phyloP scores from a whole-genome alignment of 1,140 invertebrate species.

The Caenorhabditis latens region DNA sequence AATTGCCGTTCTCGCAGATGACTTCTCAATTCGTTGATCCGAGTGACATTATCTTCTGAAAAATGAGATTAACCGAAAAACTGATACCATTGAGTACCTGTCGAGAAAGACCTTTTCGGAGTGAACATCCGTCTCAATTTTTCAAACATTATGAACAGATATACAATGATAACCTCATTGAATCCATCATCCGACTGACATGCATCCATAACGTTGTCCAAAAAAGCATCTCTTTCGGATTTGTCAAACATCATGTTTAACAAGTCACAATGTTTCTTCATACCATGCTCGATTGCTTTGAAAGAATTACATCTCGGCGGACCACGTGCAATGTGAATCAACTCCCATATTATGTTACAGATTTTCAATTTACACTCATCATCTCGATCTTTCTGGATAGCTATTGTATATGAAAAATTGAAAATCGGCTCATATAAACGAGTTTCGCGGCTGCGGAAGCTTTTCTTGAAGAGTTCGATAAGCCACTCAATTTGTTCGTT shows the following conservation, averaged over 20 bases:
- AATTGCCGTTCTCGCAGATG: background rate
- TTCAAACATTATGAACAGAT: constrained; percentile 10
- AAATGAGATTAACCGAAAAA: too few relatives aligned
- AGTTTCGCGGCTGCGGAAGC: constrained; percentile 30
- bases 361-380: constrained; percentile 39
- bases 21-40: constrained; percentile 12
- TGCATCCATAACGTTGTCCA: background rate
- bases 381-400: constrained; percentile 7
- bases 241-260: constrained; percentile 35
- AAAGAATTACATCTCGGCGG: constrained; percentile 26
- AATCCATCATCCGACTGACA: background rate
- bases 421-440: constrained; percentile 32
- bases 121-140: constrained; percentile 10
- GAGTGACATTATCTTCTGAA: background rate
- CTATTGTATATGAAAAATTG: constrained; percentile 21
- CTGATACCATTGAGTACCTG: background rate
- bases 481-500: constrained; percentile 40
- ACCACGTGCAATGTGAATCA: constrained; percentile 26
- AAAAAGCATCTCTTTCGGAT: constrained; percentile 1
- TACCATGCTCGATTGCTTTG: constrained; percentile 41
- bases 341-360: constrained; percentile 26
- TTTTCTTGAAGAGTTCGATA: constrained; percentile 38
- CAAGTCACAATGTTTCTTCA: constrained; percentile 52
- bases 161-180: constrained; percentile 21
- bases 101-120: background rate